These are phyloP conservation scores for Sphenodon punctatus DNA, from an alignment of 2,797 vertebrate genomes.

Conservation along the genomic window DNA sequence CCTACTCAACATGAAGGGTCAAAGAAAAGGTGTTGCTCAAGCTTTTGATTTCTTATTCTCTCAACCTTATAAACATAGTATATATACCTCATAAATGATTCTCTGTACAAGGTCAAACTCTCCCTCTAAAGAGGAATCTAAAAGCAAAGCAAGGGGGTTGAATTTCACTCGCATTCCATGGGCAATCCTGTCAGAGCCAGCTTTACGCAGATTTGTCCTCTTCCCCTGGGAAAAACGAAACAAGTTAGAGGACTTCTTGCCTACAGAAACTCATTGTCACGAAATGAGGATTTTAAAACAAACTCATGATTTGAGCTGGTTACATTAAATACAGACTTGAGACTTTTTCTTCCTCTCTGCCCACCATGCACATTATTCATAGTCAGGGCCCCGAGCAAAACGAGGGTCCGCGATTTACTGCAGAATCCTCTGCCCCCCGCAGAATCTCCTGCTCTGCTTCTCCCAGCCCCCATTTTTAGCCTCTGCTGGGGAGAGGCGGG, in stretches of 20 bases:
- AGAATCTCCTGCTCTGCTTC: too few relatives aligned
- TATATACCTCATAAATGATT: constrained; percentile 94
- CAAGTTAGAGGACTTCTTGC: background rate
- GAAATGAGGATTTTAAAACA: background rate
- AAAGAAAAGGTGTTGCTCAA: background rate
- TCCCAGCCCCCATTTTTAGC: too few relatives aligned
- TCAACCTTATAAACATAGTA: background rate
- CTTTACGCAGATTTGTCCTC: constrained; percentile 94
- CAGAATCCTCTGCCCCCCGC: too few relatives aligned
- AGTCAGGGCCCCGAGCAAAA: too few relatives aligned
- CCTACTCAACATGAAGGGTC: background rate
- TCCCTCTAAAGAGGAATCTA: constrained; percentile 96
- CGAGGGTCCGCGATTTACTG: too few relatives aligned
- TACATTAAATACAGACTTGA: background rate
- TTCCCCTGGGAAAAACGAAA: constrained; percentile 82
- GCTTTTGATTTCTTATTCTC: background rate
- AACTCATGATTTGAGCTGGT: fast-evolving
- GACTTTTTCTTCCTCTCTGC: too few relatives aligned
- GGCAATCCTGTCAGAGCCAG: constrained; percentile 88
- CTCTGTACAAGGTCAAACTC: constrained; percentile 97
- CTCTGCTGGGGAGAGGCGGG: too few relatives aligned
- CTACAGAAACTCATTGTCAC: background rate
- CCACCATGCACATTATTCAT: too few relatives aligned
- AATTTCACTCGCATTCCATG: constrained; percentile 96
- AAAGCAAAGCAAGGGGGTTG: constrained; percentile 92